These are phyloP conservation scores for Speoplatyrhinus poulsoni DNA, from an alignment of 2,113 vertebrate genomes.

Conservation along the genomic window DNA sequence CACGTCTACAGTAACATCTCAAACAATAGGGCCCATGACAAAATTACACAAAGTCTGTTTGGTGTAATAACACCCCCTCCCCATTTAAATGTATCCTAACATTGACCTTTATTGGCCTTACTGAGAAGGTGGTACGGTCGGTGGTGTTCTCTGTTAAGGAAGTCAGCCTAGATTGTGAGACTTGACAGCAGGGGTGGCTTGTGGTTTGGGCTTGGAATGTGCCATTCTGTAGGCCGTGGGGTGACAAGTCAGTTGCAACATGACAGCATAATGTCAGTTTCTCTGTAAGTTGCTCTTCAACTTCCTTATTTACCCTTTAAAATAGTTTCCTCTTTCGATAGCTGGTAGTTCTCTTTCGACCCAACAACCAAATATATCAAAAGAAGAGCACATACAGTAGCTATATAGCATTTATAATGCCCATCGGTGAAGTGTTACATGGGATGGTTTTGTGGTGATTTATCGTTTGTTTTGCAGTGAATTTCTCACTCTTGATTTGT, in stretches of 20 bases:
- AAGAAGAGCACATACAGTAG: neutral
- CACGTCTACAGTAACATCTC: too few relatives aligned
- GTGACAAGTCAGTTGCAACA: constrained; percentile 27
- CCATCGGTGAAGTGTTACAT: neutral
- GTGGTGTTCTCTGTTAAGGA: too few relatives aligned
- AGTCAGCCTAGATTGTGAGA: neutral
- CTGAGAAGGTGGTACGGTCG: too few relatives aligned
- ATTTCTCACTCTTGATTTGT: too few relatives aligned
- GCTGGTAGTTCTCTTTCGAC: constrained; percentile 5
- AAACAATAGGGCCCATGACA: too few relatives aligned
- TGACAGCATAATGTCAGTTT: constrained; percentile 27
- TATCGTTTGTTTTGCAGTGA: too few relatives aligned
- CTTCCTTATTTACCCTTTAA: constrained; percentile 59
- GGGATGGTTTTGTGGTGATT: too few relatives aligned
- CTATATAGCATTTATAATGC: neutral
- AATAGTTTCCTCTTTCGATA: constrained; percentile 60
- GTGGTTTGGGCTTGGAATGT: constrained; percentile 17
- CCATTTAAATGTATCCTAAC: too few relatives aligned
- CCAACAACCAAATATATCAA: neutral
- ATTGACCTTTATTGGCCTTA: too few relatives aligned
- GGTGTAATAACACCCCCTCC: too few relatives aligned
- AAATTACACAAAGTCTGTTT: too few relatives aligned
- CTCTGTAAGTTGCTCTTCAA: constrained; percentile 42
- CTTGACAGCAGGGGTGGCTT: neutral
- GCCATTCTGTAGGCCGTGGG: constrained; percentile 13